Conservation (phyloP, 2,888 invertebrate genomes). For the Corythucha ciliata region DNA sequence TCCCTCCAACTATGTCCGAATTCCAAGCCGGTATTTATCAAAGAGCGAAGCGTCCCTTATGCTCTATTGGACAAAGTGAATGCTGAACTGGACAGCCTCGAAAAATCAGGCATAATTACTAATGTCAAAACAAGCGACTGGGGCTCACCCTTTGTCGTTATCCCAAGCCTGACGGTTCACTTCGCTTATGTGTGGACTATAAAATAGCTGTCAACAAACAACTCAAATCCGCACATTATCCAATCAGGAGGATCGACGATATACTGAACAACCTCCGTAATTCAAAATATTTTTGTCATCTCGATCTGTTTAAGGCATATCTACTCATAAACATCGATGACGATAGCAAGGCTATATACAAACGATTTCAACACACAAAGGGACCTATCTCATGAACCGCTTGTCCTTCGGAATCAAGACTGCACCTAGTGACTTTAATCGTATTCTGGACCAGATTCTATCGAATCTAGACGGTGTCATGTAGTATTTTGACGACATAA, state of each 20-base stretch:
- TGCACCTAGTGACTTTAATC: slow-evolving; percentile 17
- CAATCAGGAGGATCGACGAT: slow-evolving; percentile 27
- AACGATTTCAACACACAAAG: slow-evolving; percentile 25
- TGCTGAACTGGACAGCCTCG: slow-evolving; percentile 22
- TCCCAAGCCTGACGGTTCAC: slow-evolving; percentile 6
- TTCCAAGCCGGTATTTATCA: neutral
- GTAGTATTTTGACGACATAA: slow-evolving; percentile 14
- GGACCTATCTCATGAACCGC: slow-evolving; percentile 19
- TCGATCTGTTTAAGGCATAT: slow-evolving; percentile 30
- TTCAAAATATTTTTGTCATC: slow-evolving; percentile 3
- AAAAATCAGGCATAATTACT: slow-evolving; percentile 25
- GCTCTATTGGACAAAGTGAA: slow-evolving; percentile 22
- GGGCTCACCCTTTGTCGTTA: slow-evolving; percentile 13
- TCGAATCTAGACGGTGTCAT: neutral
- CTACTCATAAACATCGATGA: slow-evolving; percentile 27
- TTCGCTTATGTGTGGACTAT: slow-evolving; percentile 31
- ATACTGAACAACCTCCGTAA: slow-evolving; percentile 5
- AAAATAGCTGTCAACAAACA: slow-evolving; percentile 34
- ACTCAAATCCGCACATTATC: slow-evolving; percentile 31
- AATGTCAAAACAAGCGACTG: slow-evolving; percentile 25
- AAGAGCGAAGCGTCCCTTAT: slow-evolving; percentile 17
- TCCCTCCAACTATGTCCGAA: slow-evolving; percentile 6
- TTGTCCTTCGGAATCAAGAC: slow-evolving; percentile 17
- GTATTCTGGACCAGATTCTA: slow-evolving; percentile 2
- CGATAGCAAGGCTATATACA: slow-evolving; percentile 20